Evolutionary conservation across 2,888 invertebrate species (phyloP), one percentile per base, ranked within the genome.

Genomic region (Drosophila ezoana): DNA sequence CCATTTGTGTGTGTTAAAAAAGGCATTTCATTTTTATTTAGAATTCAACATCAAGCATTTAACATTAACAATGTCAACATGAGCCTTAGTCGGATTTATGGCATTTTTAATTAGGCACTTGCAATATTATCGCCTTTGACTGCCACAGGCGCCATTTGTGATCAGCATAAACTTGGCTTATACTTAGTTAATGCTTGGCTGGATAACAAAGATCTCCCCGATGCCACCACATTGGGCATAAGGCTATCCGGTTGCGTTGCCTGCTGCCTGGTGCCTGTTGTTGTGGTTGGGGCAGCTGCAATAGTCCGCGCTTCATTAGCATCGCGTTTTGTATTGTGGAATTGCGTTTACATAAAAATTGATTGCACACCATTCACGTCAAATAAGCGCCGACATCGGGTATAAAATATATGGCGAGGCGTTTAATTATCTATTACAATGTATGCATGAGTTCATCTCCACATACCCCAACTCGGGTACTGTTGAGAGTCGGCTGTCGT

Each of bases 21-120:
- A 69, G 65, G 68, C 76, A 72, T 81, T 77, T 68, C 54, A 63
- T 67, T 67, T 69, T 60, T 51, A 56, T 68, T 68, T 66, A 48
- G 16, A 64, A 54, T 18, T 60, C 18, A 41, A 14, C 18, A 62
- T 53, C 32, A 28, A 49, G 18, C 44, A 59, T 69, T 69, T 59
- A 60, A 10, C 60, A 61, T 66, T 57, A 60, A 49, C 74, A 67
- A 66, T 79, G 74, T 70, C 81, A 73, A 71, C 62, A 20, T 47
- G 41, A 53, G 53, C 33, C 54, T 52, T 43, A 56, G 54, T 41
- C 23, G 72, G 68, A 60, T 71, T 84, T 85, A 84, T 87, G 87
- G 79, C 65, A 81, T 77, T 87, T 76, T 81, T 84, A 84, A 84
- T 87, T 81, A 81, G 80, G 41, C 76, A 79, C 74, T 51, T 45